A percentile compares a stretch with the other conserved stretches of the same genome.
These are phyloP conservation scores for Panagrolaimus sp. DNA, from an alignment of 1,140 invertebrate species.

Conservation along the genomic window DNA sequence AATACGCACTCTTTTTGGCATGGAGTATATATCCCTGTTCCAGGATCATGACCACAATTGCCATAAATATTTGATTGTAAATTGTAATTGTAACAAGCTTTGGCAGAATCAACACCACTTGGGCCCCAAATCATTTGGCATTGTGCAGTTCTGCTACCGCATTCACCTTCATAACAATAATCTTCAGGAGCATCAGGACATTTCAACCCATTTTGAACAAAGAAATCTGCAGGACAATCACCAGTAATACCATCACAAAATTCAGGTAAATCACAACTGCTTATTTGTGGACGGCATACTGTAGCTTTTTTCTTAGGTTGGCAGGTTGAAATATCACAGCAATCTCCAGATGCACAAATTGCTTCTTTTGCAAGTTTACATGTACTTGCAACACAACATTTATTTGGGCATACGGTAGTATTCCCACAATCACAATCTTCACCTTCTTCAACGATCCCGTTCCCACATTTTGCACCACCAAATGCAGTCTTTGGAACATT, in stretches of 20 bases:
- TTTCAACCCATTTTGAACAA: conserved; percentile 77
- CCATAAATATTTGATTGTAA: conserved; percentile 65
- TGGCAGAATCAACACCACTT: conserved; percentile 76
- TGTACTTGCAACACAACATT: conserved; percentile 76
- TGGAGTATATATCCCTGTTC: conserved; percentile 69
- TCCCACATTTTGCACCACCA: conserved; percentile 81
- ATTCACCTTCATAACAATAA: conserved; percentile 83
- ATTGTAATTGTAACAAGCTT: conserved; percentile 71
- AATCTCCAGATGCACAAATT: conserved; percentile 85
- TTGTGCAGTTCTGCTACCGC: conserved; percentile 83
- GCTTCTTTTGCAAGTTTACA: conserved; percentile 67
- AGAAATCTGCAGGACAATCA: conserved; percentile 84
- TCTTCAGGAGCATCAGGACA: conserved; percentile 69
- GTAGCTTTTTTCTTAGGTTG: conserved; percentile 71
- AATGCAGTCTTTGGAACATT: conserved; percentile 69
- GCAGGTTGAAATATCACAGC: conserved; percentile 75
- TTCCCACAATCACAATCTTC: conserved; percentile 85
- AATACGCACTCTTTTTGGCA: conserved; percentile 70
- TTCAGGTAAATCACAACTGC: conserved; percentile 90
- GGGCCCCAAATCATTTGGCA: conserved; percentile 89
- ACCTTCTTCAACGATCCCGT: conserved; percentile 82
- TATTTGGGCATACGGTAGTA: conserved; percentile 70
- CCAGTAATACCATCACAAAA: conserved; percentile 87
- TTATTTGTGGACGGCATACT: conserved; percentile 72
- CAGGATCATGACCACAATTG: conserved; percentile 86